phyloP scores from a whole-genome alignment of 2,888 invertebrate genomes.

The Netelia inedita region DNA sequence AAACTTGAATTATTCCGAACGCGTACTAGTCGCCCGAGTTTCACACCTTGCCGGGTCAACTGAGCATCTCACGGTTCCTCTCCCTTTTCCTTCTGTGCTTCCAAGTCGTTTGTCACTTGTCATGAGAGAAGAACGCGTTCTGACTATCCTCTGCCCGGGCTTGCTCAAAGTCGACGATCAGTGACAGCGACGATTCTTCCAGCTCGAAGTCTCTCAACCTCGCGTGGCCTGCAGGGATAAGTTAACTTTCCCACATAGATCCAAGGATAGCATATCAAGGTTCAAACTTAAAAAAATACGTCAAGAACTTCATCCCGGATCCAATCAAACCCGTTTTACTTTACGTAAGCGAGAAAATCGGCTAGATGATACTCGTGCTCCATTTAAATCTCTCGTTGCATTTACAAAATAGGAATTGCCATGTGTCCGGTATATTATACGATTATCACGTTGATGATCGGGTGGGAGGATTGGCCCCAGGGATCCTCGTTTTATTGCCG shows the following conservation, averaged over 20 bases:
- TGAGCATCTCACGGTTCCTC: constrained; percentile 29
- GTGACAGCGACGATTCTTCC: constrained; percentile 48
- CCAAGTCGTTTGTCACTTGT: constrained; percentile 72
- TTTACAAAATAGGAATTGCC: constrained; percentile 39
- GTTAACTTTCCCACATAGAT: constrained; percentile 30
- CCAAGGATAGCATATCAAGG: constrained; percentile 21
- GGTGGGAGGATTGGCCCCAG: constrained; percentile 73
- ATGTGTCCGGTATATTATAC: constrained; percentile 67
- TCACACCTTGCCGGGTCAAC: constrained; percentile 63
- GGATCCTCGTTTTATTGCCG: constrained; percentile 78
- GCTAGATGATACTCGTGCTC: constrained; percentile 14
- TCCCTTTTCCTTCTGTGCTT: constrained; percentile 40
- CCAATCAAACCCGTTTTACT: background rate
- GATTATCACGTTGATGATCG: constrained; percentile 81
- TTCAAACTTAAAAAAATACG: constrained; percentile 12
- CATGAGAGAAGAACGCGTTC: constrained; percentile 37
- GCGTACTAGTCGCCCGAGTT: constrained; percentile 63
- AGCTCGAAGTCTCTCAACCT: constrained; percentile 16
- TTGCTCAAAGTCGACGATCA: constrained; percentile 52
- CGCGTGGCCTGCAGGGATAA: constrained; percentile 26
- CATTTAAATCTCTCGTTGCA: constrained; percentile 24
- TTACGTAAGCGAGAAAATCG: constrained; percentile 15
- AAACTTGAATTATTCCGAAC: constrained; percentile 74
- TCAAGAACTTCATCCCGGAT: background rate
- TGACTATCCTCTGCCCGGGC: constrained; percentile 40